Evolutionary conservation across 2,888 invertebrate genomes (phyloP).

Genomic region (Chrysolina haemoptera): DNA sequence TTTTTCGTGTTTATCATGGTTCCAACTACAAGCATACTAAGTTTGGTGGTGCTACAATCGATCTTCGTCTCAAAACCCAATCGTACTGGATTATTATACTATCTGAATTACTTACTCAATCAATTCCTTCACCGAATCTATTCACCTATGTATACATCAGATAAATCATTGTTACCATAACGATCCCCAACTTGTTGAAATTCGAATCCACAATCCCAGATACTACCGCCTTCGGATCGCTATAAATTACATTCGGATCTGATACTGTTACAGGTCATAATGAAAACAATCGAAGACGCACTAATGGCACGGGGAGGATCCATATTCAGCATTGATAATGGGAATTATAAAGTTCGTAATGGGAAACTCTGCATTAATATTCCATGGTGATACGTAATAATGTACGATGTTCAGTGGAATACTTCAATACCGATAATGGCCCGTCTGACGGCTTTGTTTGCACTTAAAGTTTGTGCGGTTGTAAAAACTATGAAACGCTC

Average conservation of each 20-base stretch:
- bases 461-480: neutral
- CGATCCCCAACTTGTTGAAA: conserved; percentile 9
- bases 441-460: neutral
- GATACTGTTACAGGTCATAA: conserved; percentile 19
- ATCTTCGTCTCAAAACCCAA: too few relatives aligned
- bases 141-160: neutral
- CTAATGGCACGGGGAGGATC: conserved; percentile 15
- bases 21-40: too few relatives aligned
- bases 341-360: conserved; percentile 23
- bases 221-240: neutral
- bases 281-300: conserved; percentile 23
- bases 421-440: conserved; percentile 11
- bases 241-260: conserved; percentile 20
- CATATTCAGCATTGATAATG: conserved; percentile 23
- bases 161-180: neutral
- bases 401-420: conserved; percentile 8
- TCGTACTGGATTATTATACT: too few relatives aligned
- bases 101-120: too few relatives aligned
- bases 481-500: too few relatives aligned
- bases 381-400: conserved; percentile 22
- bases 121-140: too few relatives aligned
- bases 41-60: too few relatives aligned
- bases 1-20: too few relatives aligned
- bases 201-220: conserved; percentile 12
- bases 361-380: conserved; percentile 22